Conservation (phyloP, 1,140 invertebrate genomes). For the Chironomus striatipennis region DNA sequence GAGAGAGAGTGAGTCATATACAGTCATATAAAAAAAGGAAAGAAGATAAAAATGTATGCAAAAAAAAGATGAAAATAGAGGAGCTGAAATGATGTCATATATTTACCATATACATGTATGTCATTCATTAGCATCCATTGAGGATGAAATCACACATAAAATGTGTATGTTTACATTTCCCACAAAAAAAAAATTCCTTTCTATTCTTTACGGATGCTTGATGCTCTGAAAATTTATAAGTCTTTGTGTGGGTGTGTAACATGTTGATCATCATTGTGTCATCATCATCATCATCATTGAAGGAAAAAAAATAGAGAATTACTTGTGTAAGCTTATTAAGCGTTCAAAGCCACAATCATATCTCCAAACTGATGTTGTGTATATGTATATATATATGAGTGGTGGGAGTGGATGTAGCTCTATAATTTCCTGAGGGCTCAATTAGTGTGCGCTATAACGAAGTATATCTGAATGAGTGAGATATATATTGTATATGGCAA, state of each 20-base stretch:
- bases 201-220: slow-evolving; percentile 1
- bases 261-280: background rate
- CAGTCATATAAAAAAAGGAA: background rate
- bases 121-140: background rate
- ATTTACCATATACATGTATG: background rate
- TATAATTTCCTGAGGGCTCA: slow-evolving; percentile 20
- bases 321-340: slow-evolving; percentile 10
- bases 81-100: background rate
- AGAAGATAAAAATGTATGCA: too few relatives aligned
- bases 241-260: too few relatives aligned
- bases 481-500: background rate
- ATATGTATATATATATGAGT: too few relatives aligned
- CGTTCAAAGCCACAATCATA: background rate
- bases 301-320: background rate
- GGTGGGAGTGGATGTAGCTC: background rate
- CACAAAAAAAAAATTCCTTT: too few relatives aligned
- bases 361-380: background rate
- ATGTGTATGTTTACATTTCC: background rate
- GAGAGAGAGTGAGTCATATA: background rate
- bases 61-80: background rate
- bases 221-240: too few relatives aligned
- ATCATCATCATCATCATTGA: background rate
- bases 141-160: background rate
- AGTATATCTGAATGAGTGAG: background rate
- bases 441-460: slow-evolving; percentile 16